These are phyloP conservation scores for Drosophila nigritarsus DNA, from an alignment of 2,888 invertebrate genomes.

Conservation along the genomic window DNA sequence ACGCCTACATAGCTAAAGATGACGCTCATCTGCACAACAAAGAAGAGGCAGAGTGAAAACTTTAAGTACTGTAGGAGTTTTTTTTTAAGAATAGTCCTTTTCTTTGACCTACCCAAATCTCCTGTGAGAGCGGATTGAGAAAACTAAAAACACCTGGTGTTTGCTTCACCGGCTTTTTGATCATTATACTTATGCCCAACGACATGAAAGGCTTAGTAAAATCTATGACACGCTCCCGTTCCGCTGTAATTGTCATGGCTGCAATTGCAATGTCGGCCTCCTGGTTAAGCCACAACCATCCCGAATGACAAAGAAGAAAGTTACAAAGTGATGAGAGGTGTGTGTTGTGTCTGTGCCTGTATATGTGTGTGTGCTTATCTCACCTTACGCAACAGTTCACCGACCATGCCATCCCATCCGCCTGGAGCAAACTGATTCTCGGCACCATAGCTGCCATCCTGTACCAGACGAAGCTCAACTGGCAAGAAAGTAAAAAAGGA, in stretches of 20 bases:
- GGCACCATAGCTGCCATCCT: constrained; percentile 93
- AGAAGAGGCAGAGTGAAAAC: not conserved
- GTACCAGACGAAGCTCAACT: constrained; percentile 94
- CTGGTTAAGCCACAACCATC: constrained; percentile 85
- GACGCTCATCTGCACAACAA: constrained; percentile 87
- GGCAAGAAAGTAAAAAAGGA: constrained; percentile 42
- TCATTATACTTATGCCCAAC: constrained; percentile 97
- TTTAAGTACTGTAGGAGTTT: not conserved
- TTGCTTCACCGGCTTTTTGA: constrained; percentile 95
- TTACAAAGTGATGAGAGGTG: constrained; percentile 23
- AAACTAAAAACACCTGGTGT: constrained; percentile 99
- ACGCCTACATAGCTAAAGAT: constrained; percentile 97
- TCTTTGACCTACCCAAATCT: constrained; percentile 94
- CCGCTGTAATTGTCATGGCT: constrained; percentile 96
- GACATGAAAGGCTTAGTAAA: constrained; percentile 99
- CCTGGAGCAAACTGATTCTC: constrained; percentile 90
- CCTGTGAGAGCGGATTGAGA: constrained; percentile 97
- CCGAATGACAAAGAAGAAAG: constrained; percentile 24
- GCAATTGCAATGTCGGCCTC: constrained; percentile 98
- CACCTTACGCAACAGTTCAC: constrained; percentile 94
- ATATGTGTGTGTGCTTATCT: constrained; percentile 72
- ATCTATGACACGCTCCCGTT: constrained; percentile 96
- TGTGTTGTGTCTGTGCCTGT: not conserved
- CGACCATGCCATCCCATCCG: constrained; percentile 95
- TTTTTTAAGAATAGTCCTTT: not conserved